Conservation (phyloP, 2,888 invertebrate genomes). For the Athripsodes cinereus region DNA sequence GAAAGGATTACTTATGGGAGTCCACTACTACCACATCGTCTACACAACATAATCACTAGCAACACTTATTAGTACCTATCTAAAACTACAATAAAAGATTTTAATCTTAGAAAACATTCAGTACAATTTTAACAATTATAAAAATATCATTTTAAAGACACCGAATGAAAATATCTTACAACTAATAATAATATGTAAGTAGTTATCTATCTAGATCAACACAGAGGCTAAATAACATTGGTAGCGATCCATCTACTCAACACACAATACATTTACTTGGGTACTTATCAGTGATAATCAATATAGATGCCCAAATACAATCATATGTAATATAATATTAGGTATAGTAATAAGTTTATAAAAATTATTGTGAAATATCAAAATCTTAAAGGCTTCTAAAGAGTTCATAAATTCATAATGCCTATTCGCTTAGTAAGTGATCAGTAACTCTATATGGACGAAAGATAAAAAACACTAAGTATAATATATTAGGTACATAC, state of each 20-base stretch:
- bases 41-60: constrained; percentile 10
- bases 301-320: too few species aligned
- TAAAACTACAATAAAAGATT: constrained; percentile 25
- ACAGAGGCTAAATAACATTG: constrained; percentile 15
- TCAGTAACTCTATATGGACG: background rate
- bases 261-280: background rate
- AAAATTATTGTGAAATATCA: constrained; percentile 10
- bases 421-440: background rate
- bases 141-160: constrained; percentile 28
- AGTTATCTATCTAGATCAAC: constrained; percentile 10
- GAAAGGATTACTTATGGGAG: constrained; percentile 13
- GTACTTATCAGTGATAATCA: too few species aligned
- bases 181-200: constrained; percentile 1
- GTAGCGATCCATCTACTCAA: constrained; percentile 6
- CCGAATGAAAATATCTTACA: constrained; percentile 24
- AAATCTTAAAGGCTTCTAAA: constrained; percentile 1
- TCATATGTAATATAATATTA: too few species aligned
- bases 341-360: background rate
- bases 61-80: constrained; percentile 6
- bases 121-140: constrained; percentile 28
- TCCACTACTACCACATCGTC: background rate
- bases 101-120: constrained; percentile 27
- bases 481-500: too few species aligned
- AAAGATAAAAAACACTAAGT: background rate
- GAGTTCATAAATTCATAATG: background rate